Base-by-base conservation (phyloP, 2,797 vertebrate genomes). In the Epinephelus awoara region DNA sequence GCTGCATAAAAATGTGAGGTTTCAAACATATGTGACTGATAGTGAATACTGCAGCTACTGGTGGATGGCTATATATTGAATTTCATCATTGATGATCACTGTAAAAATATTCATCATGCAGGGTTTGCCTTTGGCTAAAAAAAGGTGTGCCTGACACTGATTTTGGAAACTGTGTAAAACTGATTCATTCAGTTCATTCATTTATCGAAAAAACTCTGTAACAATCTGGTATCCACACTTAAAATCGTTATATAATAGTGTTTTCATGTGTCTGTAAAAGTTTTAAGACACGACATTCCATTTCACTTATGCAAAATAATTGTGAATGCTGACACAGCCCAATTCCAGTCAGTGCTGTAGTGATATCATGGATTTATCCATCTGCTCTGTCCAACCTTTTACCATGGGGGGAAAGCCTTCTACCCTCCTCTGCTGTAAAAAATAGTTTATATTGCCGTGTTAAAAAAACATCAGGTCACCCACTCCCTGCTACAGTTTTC, bases 401-500 rank as follows among this genome's bases (percentile, higher is more conserved):
- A 77, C 46, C 23, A 72, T 15, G 15, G 34, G 51, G 47, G 4
- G 15, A 50, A 67, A 51, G 52, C 49, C 40, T 73, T 80, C 66
- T 50, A 57, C 64, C 49, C 57, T 77, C 25, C 42, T 67, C 34
- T 51, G 57, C 12, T 75, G 55, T 71, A 79, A 67, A 82, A 81
- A 42, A 78, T 3, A 6, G 44, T 66, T 57, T 21, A 67, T 57
- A 80, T 34, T 59, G 72, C 67, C 58, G 77, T 34, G 44, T 54
- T 76, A 51, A 79, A 80, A 82, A 79, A 84, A 82, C 72, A 85
- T 78, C 75, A 85, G 61, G 66, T 89, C 77, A 87, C 75, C 58
- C 81, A 77, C 82, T 92, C 49, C 83, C 75, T 84, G 80, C 75
- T 78, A 19, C 25, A 52, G 49, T 58, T 69, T 49, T 51, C 51